Evolutionary conservation across 2,113 vertebrate species (phyloP).

Genomic region (Willisornis vidua): DNA sequence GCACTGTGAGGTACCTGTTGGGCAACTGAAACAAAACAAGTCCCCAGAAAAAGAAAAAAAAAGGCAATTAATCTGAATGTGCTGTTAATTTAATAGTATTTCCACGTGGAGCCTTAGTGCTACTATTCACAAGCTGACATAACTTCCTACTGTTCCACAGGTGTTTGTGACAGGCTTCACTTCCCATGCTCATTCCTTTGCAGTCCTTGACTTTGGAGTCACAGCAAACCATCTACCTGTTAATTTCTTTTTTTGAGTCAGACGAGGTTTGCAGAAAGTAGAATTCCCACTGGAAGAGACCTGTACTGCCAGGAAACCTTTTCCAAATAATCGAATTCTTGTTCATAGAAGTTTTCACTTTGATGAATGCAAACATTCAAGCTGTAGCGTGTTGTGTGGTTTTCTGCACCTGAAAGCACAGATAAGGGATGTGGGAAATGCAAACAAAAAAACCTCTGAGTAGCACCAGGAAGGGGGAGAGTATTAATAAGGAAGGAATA

Average conservation of each 20-base stretch:
- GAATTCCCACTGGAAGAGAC: not conserved
- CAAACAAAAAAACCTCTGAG: not conserved
- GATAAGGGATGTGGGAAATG: slow-evolving; percentile 28
- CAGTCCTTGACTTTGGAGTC: not conserved
- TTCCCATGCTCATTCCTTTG: not conserved
- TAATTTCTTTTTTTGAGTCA: not conserved
- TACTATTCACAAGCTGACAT: slow-evolving; percentile 35
- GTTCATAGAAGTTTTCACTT: slow-evolving; percentile 7
- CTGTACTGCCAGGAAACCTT: not conserved
- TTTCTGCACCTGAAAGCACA: not conserved
- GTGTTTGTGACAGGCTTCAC: not conserved
- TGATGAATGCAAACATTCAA: slow-evolving; percentile 10
- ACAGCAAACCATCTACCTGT: not conserved
- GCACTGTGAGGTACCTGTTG: not conserved
- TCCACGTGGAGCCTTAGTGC: not conserved
- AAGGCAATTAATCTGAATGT: not conserved
- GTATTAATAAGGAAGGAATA: not conserved
- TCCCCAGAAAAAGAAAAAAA: not conserved
- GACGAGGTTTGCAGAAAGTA: not conserved
- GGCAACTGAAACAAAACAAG: not conserved
- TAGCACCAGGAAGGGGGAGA: not conserved
- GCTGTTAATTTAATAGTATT: slow-evolving; percentile 47
- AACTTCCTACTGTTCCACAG: slow-evolving; percentile 39
- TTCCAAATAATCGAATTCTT: slow-evolving; percentile 2
- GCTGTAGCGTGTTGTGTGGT: not conserved